These are phyloP conservation scores for Ciconia nigra DNA, from an alignment of 2,797 vertebrate genomes.

Conservation along the genomic window DNA sequence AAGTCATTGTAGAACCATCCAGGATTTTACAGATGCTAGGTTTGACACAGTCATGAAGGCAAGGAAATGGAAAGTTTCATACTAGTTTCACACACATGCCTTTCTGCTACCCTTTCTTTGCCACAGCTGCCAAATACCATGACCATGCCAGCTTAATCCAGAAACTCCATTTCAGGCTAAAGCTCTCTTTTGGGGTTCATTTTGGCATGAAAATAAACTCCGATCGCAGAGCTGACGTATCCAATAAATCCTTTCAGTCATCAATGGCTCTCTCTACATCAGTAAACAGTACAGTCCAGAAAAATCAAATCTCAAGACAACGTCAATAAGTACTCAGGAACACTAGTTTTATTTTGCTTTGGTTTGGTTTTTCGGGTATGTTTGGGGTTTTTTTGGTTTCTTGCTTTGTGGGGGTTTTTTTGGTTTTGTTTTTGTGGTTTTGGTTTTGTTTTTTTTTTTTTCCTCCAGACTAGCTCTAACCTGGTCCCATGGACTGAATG, in stretches of 20 bases:
- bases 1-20: neutral
- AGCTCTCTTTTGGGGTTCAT: neutral
- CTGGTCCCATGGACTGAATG: neutral
- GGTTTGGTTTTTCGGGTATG: rapidly evolving
- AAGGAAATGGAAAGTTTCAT: neutral
- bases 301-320: neutral
- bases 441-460: neutral
- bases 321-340: neutral
- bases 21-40: neutral
- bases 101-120: neutral
- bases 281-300: neutral
- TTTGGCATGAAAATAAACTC: neutral
- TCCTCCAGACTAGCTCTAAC: neutral
- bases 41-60: neutral
- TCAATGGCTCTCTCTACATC: neutral
- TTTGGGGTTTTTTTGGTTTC: neutral
- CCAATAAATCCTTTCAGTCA: neutral
- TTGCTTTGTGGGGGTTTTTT: neutral
- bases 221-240: neutral
- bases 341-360: neutral
- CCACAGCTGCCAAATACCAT: neutral
- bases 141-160: neutral
- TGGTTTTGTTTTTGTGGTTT: too few species aligned
- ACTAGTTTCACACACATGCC: neutral
- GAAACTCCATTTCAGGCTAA: neutral